Base-by-base conservation (phyloP, 1,140 invertebrate species). In the Trichonephila clavipes region DNA sequence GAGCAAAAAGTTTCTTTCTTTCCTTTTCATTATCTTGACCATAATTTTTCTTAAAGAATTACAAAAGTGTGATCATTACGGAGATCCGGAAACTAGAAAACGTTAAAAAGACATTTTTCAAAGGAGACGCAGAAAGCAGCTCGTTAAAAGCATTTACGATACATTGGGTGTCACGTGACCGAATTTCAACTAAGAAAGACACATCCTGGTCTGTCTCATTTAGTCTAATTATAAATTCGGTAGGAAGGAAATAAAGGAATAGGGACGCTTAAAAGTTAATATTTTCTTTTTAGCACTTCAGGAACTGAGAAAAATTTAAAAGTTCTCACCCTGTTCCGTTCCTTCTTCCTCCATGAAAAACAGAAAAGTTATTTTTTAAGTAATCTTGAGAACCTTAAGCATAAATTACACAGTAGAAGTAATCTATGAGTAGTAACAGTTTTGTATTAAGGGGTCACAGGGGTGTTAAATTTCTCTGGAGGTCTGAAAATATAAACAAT, bases 61-160 rank as follows among this genome's bases (percentile, higher is more conserved):
- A 19, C 16, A 16, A 77, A 77, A 77, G 72, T 77, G 72, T 77
- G 72, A 77, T 77, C 72, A 77, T 77, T 77, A 77, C 18, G 72
- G 18, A 40, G 28, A 40, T 77, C 28, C 72, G 28, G 72, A 40
- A 77, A 77, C 72, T 28, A 19, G 72, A 77, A 77, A 77, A 40
- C 72, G 24, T 19, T 77, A 77, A 77, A 40, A 77, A 77, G 72
- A 34, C 72, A 77, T 77, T 77, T 77, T 77, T 77, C 72, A 77
- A 8, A 4, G 24, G 14, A 72, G 16, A 18, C 14, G 24, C 28
- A 40, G 34, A 77, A 77, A 12, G 28, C 72, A 40, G 72, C 72
- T 77, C 72, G 72, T 77, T 77, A 77, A 77, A 77, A 19, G 72
- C 72, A 34, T 40, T 77, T 77, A 77, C 28, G 72, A 77, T 77